Base-by-base conservation (phyloP, 2,888 invertebrate species). In the Eurytoma adleriae region DNA sequence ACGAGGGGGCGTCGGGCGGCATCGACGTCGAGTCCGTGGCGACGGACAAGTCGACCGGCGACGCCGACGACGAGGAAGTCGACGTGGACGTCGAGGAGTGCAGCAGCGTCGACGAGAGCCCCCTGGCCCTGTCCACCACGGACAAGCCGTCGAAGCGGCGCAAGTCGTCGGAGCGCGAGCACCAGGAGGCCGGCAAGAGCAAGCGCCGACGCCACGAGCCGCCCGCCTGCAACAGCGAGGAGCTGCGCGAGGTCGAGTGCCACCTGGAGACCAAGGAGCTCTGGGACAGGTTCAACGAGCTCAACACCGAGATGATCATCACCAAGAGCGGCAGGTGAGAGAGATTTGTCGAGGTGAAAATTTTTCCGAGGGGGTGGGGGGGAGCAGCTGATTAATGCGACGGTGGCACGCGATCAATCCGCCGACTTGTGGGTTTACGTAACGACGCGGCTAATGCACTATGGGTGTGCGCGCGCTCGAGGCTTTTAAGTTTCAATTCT, bases 301-400 rank as follows among this genome's bases (percentile, higher is more conserved):
- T 96, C 80, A 95, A 95, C 48, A 96, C 96, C 1, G 96, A 96
- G 91, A 96, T 96, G 96, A 96, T 96, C 91, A 96, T 96, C 91
- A 96, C 96, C 14, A 96, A 96, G 91, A 95, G 95, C 80, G 96
- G 96, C 89, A 93, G 96, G 95, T 95, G 89, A 91, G 93, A 89
- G 18, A 1, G 50, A n/a, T 40, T 64, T 48, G 48, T 16, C 27
- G 40, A 66, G 66, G 56, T 72, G 76, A 77, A 56, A 57, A 80
- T 73, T 77, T 77, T 77, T 24, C 30, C 73, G 80, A 72, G 62
- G 72, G 77, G 48, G n/a, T n/a, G 16, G 56, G n/a, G 14, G 62
- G 69, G 16, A 48, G 57, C 68, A 1, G 59, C 59, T 81, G 81
- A 81, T 81, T 78, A 78, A 81, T 75, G 59, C 56, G 54, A n/a